Percentiles rank a stretch among this genome's conserved stretches.
These are phyloP conservation scores for Boloria euphrosyne DNA, from an alignment of 2,888 invertebrate species.

Conservation along the genomic window DNA sequence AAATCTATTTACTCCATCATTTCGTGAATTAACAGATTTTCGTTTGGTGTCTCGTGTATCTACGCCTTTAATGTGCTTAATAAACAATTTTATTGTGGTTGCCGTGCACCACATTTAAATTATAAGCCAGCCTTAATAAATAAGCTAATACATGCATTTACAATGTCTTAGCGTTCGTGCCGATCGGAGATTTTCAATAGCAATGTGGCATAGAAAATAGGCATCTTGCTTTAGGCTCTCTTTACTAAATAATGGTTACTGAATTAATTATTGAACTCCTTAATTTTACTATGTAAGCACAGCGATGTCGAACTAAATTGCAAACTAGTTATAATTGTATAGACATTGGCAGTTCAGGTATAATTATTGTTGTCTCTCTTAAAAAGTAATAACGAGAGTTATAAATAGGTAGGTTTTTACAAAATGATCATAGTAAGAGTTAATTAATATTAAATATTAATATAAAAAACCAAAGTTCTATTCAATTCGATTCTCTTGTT, in stretches of 20 bases:
- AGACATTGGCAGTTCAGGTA: not conserved
- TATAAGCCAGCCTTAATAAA: constrained; percentile 29
- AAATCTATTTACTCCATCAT: not conserved
- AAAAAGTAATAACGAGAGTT: not conserved
- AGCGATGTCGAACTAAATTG: constrained; percentile 29
- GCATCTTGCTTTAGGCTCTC: constrained; percentile 41
- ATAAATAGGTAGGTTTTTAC: too few relatives aligned
- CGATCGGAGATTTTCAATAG: constrained; percentile 40
- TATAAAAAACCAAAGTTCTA: too few relatives aligned
- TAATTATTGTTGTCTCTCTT: not conserved
- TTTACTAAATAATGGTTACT: constrained; percentile 41
- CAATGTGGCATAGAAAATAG: constrained; percentile 41
- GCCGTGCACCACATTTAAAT: constrained; percentile 22
- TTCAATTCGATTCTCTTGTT: too few relatives aligned
- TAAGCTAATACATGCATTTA: constrained; percentile 32
- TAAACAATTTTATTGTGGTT: constrained; percentile 10
- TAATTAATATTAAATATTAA: too few relatives aligned
- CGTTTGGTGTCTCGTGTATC: not conserved
- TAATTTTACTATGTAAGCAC: constrained; percentile 31
- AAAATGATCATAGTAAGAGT: too few relatives aligned
- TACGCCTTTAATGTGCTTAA: not conserved
- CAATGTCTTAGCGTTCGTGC: constrained; percentile 40
- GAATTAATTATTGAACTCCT: constrained; percentile 44
- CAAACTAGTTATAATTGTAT: constrained; percentile 21
- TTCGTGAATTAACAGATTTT: not conserved